A percentile compares a stretch with the other conserved stretches of the same genome.
phyloP scores from a whole-genome alignment of 2,113 vertebrate genomes.

The cat (Felis catus) region F.catus_Fca126_mat1.0 CM031420.1:17655001-17655500 shows the following conservation, averaged over 20 bases:
- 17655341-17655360: not conserved
- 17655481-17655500: not conserved
- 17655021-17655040: not conserved
- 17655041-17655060: not conserved
- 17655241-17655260: constrained; percentile 26
- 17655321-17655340: not conserved
- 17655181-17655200: constrained; percentile 40
- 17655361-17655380: not conserved
- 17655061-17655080: not conserved
- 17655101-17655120: not conserved
- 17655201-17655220: constrained; percentile 31
- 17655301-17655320: not conserved
- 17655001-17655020: not conserved
- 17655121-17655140: not conserved
- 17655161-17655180: not conserved
- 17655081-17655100: constrained; percentile 40
- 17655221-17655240: not conserved
- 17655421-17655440: not conserved
- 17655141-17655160: constrained; percentile 20
- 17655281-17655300: not conserved
- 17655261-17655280: not conserved
- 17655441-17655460: not conserved
- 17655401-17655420: constrained; percentile 1
- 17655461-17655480: not conserved
- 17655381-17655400: not conserved